Evolutionary conservation across 2,797 vertebrate genomes (phyloP), one percentile per base, ranked within the genome.

Genomic region (Lepus townsendii): DNA sequence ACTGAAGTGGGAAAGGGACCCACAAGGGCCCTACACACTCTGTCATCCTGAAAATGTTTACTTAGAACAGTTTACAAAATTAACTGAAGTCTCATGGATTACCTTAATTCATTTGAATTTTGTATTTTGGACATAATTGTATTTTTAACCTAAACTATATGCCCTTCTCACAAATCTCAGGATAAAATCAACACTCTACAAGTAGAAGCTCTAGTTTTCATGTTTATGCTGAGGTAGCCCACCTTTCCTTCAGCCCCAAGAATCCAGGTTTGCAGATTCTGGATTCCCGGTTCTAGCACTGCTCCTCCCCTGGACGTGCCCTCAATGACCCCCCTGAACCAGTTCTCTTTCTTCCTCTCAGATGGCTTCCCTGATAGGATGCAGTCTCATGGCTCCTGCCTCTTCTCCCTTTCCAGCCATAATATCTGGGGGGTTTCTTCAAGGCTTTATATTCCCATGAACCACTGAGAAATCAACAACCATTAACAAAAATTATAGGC

Each of bases 401-500:
- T 69, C 20, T 80, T 16, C 42, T 47, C 42, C 83, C 16, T 11
- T 71, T 11, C 26, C 5, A 65, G 47, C 35, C 73, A 80, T 75
- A 90, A 26, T 65, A 32, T 24, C 85, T 62, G 38, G 10, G 47
- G 22, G 42, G 12, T 82, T 76, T 83, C 77, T 80, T 84, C 32
- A 77, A 52, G 77, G 7, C 35, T 52, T 69, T 92, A 63, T 82
- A 52, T 84, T 63, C 30, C 72, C 66, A 9, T 42, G 68, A 79
- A 57, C 82, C 79, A 75, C 54, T 35, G 73, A 73, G 78, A 94
- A 88, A 76, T 62, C 35, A 76, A 20, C 63, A 79, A 24, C 26
- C 47, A 63, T 89, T 83, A 83, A 62, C 72, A 88, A 77, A 42
- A 94, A 79, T 88, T 85, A 54, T 14, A 91, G 72, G 42, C 22